A percentile compares a stretch with the other conserved stretches of the same genome.
Evolutionary conservation across 1,140 invertebrate species (phyloP).

Genomic region (Papilio polytes): DNA sequence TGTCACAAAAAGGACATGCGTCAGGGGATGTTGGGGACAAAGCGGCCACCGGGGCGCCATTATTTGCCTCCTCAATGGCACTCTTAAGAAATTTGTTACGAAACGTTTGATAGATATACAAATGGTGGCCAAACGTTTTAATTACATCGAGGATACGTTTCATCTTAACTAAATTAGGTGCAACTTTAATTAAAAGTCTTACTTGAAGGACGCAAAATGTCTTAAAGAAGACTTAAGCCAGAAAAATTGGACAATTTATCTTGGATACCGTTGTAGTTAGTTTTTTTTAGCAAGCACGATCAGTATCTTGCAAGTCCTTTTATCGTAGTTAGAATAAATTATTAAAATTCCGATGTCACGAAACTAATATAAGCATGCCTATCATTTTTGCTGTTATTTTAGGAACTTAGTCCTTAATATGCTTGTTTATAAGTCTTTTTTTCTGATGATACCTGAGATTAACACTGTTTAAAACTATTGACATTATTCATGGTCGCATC

Average conservation of each 20-base stretch:
- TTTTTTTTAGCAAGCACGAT: no score
- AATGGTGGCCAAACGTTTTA: background rate
- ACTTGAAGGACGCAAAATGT: background rate
- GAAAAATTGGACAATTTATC: background rate
- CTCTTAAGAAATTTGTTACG: conserved; percentile 78
- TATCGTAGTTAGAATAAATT: background rate
- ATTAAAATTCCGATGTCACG: background rate
- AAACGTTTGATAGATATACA: conserved; percentile 63
- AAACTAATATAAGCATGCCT: background rate
- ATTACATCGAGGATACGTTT: background rate
- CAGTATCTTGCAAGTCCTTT: background rate
- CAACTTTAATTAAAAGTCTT: background rate
- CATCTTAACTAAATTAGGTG: background rate
- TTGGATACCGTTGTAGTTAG: no score
- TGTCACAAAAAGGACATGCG: conserved; percentile 67
- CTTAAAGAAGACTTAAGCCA: background rate
- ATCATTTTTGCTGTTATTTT: background rate
- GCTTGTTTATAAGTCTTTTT: background rate
- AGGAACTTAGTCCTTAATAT: background rate
- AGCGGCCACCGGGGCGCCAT: conserved; percentile 64
- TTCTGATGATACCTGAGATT: background rate
- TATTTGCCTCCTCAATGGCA: conserved; percentile 62
- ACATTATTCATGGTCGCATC: background rate
- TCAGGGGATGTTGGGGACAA: conserved; percentile 65
- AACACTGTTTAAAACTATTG: background rate